These are phyloP conservation scores for Pipa parva DNA, from an alignment of 2,113 vertebrate species.

Conservation along the genomic window DNA sequence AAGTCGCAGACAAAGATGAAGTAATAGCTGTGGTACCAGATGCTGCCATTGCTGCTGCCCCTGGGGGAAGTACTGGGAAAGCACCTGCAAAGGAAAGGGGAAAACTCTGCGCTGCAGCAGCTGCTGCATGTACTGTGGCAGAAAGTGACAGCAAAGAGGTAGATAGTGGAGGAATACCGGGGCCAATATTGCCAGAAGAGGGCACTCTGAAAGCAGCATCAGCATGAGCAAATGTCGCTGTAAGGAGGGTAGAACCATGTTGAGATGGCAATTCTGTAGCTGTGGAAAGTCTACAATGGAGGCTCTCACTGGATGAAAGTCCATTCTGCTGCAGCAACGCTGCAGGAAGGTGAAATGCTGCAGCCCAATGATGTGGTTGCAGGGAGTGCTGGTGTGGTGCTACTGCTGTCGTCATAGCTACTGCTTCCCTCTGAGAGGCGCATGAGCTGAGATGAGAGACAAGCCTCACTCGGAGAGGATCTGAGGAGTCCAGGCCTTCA, in stretches of 20 bases:
- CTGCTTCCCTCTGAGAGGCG: slow-evolving; percentile 80
- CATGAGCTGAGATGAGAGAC: slow-evolving; percentile 90
- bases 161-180: slow-evolving; percentile 72
- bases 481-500: slow-evolving; percentile 81
- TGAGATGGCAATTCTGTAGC: slow-evolving; percentile 54
- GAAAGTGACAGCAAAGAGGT: slow-evolving; percentile 82
- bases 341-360: slow-evolving; percentile 74
- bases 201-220: slow-evolving; percentile 72
- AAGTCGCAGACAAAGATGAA: slow-evolving; percentile 61
- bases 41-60: slow-evolving; percentile 53
- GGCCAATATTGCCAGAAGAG: slow-evolving; percentile 61
- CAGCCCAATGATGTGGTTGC: slow-evolving; percentile 78
- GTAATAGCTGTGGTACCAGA: slow-evolving; percentile 67
- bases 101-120: slow-evolving; percentile 72
- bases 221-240: slow-evolving; percentile 70
- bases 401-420: slow-evolving; percentile 75
- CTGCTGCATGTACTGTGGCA: slow-evolving; percentile 73
- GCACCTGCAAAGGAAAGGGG: slow-evolving; percentile 72
- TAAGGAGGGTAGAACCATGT: slow-evolving; percentile 68
- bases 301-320: slow-evolving; percentile 60
- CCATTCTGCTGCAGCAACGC: slow-evolving; percentile 66
- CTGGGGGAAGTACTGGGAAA: slow-evolving; percentile 73
- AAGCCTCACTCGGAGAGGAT: slow-evolving; percentile 76
- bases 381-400: slow-evolving; percentile 63
- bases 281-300: slow-evolving; percentile 64